Evolutionary conservation across 2,888 invertebrate species (phyloP).

Genomic region (Temnothorax ravouxi): DNA sequence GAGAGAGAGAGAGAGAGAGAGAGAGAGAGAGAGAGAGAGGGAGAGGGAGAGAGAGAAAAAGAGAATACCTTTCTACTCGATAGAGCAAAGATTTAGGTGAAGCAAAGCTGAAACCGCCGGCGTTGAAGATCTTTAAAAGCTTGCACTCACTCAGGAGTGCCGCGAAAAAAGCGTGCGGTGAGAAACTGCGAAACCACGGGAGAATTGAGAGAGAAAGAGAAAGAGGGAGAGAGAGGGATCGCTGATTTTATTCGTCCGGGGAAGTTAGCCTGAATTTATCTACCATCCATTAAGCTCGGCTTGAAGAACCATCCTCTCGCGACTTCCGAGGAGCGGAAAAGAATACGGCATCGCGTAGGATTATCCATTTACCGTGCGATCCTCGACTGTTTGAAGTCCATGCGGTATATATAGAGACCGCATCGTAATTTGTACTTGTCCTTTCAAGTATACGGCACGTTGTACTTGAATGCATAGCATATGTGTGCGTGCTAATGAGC

Average conservation of each 20-base stretch:
- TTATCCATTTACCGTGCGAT: conserved; percentile 32
- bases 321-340: conserved; percentile 25
- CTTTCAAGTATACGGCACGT: not conserved
- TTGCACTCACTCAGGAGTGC: conserved; percentile 61
- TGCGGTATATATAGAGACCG: not conserved
- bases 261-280: conserved; percentile 46
- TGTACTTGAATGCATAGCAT: not conserved
- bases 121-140: conserved; percentile 75
- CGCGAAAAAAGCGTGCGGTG: conserved; percentile 49
- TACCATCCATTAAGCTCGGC: conserved; percentile 46
- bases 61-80: conserved; percentile 69
- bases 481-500: not conserved
- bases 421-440: not conserved
- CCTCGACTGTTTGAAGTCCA: not conserved
- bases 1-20: not conserved
- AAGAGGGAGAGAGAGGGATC: conserved; percentile 20
- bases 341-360: conserved; percentile 16
- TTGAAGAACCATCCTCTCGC: conserved; percentile 24
- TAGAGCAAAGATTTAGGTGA: conserved; percentile 76
- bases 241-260: conserved; percentile 38
- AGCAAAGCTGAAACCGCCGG: conserved; percentile 68
- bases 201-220: conserved; percentile 10
- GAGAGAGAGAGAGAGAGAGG: not conserved
- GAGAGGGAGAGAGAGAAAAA: conserved; percentile 22
- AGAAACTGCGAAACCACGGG: conserved; percentile 17